phyloP scores from a whole-genome alignment of 2,113 vertebrate species.

The Zapornia atra region DNA sequence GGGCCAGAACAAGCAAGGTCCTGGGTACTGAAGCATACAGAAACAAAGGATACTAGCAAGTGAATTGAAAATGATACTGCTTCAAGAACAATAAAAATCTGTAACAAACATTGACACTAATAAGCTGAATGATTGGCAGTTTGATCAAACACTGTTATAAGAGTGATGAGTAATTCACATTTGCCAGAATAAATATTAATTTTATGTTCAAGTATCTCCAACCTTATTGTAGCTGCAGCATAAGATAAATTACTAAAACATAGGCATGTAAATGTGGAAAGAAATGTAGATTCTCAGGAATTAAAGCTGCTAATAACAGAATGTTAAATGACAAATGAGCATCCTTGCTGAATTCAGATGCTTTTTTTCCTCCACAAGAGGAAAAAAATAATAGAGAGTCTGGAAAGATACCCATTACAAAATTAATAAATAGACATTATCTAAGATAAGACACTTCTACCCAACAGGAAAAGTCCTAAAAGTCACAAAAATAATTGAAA shows the following conservation, averaged over 20 bases:
- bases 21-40: not conserved
- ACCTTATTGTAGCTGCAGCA: not conserved
- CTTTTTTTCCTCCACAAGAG: not conserved
- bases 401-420: not conserved
- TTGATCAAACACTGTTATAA: constrained; percentile 10
- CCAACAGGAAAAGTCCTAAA: not conserved
- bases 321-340: not conserved
- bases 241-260: constrained; percentile 18
- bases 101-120: constrained; percentile 38
- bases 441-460: not conserved
- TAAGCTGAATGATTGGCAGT: constrained; percentile 50
- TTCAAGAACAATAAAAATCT: constrained; percentile 2
- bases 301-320: not conserved
- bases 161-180: constrained; percentile 18
- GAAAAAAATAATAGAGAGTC: not conserved
- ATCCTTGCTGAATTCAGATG: not conserved
- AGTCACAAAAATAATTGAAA: not conserved
- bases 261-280: not conserved
- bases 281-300: not conserved
- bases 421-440: not conserved
- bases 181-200: constrained; percentile 45
- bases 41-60: not conserved
- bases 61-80: not conserved
- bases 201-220: not conserved
- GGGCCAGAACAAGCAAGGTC: not conserved